Evolutionary conservation across 2,113 vertebrate genomes (phyloP).

Genomic region (Casuarius casuarius): DNA sequence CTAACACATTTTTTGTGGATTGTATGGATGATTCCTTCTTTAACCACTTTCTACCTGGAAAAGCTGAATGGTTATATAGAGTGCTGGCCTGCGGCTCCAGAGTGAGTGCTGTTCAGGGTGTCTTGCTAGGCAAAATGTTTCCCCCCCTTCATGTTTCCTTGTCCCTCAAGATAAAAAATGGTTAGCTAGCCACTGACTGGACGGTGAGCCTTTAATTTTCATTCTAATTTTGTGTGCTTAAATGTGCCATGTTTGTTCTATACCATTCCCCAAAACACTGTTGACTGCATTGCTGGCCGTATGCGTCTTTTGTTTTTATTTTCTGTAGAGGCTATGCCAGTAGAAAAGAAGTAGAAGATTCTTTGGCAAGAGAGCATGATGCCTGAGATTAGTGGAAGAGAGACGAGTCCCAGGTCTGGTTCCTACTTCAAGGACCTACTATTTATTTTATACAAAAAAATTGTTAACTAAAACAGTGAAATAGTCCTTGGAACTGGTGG

Average conservation of each 20-base stretch:
- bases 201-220: neutral
- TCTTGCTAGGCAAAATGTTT: neutral
- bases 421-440: neutral
- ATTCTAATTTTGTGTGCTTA: neutral
- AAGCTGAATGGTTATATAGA: neutral
- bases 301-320: neutral
- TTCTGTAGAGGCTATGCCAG: neutral
- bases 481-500: neutral
- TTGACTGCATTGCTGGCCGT: neutral
- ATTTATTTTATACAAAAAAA: neutral
- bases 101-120: neutral
- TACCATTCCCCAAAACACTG: neutral
- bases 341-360: neutral
- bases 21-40: neutral
- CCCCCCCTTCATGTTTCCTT: neutral
- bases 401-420: neutral
- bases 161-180: fast-evolving
- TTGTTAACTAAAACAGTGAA: neutral
- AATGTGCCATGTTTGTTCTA: neutral
- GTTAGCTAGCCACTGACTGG: neutral
- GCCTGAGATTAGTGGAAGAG: neutral
- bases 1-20: neutral
- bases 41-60: fast-evolving
- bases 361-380: neutral
- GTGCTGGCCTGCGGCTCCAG: neutral